Percentiles rank a stretch among this genome's conserved stretches.
Conservation (phyloP, 2,888 invertebrate genomes). For the Oscheius sp. region DNA sequence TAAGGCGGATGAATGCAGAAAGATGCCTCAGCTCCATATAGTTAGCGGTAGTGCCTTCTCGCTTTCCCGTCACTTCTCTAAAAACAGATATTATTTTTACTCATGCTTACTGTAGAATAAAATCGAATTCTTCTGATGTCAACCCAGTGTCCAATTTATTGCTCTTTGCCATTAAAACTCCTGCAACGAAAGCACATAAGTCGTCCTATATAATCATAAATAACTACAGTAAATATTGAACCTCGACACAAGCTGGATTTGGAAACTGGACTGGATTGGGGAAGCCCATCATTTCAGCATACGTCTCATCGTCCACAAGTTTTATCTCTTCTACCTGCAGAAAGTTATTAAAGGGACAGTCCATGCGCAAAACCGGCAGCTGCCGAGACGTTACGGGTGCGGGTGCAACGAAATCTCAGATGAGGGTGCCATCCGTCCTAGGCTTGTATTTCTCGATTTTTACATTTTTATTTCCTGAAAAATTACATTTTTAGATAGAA, state of each 20-base stretch:
- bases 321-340: background rate
- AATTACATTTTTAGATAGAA: no score
- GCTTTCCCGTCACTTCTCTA: background rate
- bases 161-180: background rate
- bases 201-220: background rate
- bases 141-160: background rate
- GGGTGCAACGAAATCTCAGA: no score
- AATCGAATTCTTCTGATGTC: background rate
- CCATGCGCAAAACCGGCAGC: no score
- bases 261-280: background rate
- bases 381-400: no score
- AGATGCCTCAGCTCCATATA: background rate
- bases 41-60: background rate
- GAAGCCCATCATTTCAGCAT: background rate
- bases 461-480: no score
- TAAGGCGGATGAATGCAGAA: background rate
- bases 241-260: background rate
- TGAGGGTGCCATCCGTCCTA: no score
- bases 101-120: background rate
- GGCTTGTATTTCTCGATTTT: no score
- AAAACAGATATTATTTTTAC: background rate
- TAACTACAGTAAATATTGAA: no score
- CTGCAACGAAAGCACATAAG: background rate
- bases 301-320: background rate
- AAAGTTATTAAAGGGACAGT: no score